Conservation (phyloP, 2,888 invertebrate genomes). For the Eristalis intricaria region DNA sequence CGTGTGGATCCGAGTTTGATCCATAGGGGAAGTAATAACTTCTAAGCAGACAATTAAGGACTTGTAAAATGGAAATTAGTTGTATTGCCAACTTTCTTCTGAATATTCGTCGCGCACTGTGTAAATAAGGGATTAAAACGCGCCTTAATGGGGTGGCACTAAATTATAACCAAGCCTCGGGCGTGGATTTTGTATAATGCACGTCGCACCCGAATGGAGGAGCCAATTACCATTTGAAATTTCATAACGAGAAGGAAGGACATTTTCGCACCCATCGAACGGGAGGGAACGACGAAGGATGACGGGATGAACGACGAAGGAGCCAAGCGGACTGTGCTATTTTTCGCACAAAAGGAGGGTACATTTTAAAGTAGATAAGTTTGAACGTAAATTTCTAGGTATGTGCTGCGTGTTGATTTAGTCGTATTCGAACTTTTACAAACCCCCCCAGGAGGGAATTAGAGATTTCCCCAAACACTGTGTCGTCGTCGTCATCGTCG, state of each 20-base stretch:
- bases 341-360: background rate
- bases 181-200: constrained; percentile 51
- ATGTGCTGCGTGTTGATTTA: constrained; percentile 23
- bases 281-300: background rate
- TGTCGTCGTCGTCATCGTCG: background rate
- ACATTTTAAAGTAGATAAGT: constrained; percentile 51
- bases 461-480: constrained; percentile 36
- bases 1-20: constrained; percentile 3
- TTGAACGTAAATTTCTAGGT: background rate
- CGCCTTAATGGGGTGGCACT: constrained; percentile 11
- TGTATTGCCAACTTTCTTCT: constrained; percentile 51
- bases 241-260: constrained; percentile 46
- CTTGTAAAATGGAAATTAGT: constrained; percentile 71
- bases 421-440: constrained; percentile 20
- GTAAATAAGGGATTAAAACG: constrained; percentile 48
- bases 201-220: constrained; percentile 34
- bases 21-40: constrained; percentile 68
- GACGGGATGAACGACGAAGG: background rate
- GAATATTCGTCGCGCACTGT: constrained; percentile 52
- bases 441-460: constrained; percentile 8
- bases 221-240: constrained; percentile 61
- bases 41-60: constrained; percentile 70
- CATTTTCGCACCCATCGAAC: constrained; percentile 33
- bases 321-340: background rate
- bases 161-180: constrained; percentile 47